These are phyloP conservation scores for Collichthys lucidus DNA, from an alignment of 2,113 vertebrate species.

Conservation along the genomic window DNA sequence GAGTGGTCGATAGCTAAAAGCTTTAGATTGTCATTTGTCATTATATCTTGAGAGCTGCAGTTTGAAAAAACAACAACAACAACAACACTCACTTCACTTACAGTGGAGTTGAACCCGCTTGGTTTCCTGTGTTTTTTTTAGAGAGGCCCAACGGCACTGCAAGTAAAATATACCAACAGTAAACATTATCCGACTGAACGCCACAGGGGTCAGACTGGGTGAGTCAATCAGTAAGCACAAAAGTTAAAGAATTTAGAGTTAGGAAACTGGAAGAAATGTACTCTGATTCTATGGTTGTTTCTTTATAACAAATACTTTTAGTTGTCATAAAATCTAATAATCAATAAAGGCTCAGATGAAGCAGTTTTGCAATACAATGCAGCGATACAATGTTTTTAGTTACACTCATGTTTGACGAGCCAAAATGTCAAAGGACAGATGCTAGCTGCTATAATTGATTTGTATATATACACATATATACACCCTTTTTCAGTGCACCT, in stretches of 20 bases:
- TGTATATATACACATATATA: too few species aligned
- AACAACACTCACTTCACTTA: not conserved
- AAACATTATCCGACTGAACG: not conserved
- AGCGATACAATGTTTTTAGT: not conserved
- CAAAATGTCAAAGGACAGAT: not conserved
- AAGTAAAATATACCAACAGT: not conserved
- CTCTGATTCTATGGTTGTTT: too few species aligned
- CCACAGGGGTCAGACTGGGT: slow-evolving; percentile 1
- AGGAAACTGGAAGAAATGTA: not conserved
- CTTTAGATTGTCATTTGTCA: not conserved
- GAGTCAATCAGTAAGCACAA: slow-evolving; percentile 2
- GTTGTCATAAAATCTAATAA: not conserved
- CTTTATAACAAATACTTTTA: not conserved
- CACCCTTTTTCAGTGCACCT: too few species aligned
- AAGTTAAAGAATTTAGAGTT: too few species aligned
- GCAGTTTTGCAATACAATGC: not conserved
- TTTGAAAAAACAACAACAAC: not conserved
- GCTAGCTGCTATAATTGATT: too few species aligned
- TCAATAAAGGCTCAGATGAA: not conserved
- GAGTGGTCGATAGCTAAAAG: not conserved
- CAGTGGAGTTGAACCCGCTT: not conserved
- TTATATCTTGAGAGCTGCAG: not conserved
- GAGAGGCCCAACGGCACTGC: not conserved
- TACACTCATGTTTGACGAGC: not conserved
- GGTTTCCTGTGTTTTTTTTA: slow-evolving; percentile 1